These are phyloP conservation scores for Drosophila anceps DNA, from an alignment of 2,888 invertebrate genomes.

Conservation along the genomic window DNA sequence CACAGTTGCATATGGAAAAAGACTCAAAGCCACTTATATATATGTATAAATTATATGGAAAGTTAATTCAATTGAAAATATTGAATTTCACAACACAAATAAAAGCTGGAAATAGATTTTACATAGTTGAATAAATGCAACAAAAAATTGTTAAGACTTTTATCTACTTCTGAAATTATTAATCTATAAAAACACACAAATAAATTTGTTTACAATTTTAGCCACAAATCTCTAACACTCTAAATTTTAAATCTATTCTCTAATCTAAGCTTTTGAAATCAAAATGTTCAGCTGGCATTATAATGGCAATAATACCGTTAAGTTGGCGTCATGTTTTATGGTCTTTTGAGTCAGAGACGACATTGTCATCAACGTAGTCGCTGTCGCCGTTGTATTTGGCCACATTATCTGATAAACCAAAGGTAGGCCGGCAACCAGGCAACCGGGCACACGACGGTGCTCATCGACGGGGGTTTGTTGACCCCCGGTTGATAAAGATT, in stretches of 20 bases:
- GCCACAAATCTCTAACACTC: not conserved
- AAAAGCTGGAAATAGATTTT: too few species aligned
- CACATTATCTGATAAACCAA: constrained; percentile 70
- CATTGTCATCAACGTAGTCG: constrained; percentile 19
- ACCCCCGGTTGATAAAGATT: constrained; percentile 75
- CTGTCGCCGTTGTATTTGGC: constrained; percentile 36
- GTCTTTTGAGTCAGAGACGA: constrained; percentile 59
- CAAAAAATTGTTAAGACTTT: too few species aligned
- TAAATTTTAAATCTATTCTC: not conserved
- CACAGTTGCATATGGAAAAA: too few species aligned
- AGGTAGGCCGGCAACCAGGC: constrained; percentile 2
- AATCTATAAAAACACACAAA: not conserved
- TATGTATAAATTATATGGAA: not conserved
- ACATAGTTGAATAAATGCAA: too few species aligned
- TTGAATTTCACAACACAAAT: too few species aligned
- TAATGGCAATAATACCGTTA: constrained; percentile 60
- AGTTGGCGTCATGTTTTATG: constrained; percentile 61
- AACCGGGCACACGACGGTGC: constrained; percentile 15
- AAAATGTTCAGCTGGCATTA: constrained; percentile 23
- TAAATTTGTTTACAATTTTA: not conserved
- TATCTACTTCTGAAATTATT: too few species aligned
- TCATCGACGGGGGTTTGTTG: constrained; percentile 66
- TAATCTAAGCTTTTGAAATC: constrained; percentile 31
- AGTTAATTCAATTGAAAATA: not conserved
- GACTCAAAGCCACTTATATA: too few species aligned